Evolutionary conservation across 2,888 invertebrate genomes (phyloP).

Genomic region (Drosophila pullipes): DNA sequence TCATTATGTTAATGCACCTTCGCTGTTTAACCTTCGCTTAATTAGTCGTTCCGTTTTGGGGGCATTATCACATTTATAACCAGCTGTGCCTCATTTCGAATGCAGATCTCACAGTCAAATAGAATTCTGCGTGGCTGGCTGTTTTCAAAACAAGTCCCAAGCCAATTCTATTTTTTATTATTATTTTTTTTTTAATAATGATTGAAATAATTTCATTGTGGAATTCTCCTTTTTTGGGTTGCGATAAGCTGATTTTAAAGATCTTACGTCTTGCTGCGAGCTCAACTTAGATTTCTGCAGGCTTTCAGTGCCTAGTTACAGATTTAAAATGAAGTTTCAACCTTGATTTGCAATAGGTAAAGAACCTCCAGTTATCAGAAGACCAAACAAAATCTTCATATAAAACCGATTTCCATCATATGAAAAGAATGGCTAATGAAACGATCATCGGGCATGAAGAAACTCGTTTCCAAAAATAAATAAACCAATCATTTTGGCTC

Average conservation of each 20-base stretch:
- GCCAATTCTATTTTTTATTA: neutral
- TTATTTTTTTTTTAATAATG: neutral
- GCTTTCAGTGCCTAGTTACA: neutral
- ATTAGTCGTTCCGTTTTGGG: constrained; percentile 61
- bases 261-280: neutral
- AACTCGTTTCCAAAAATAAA: neutral
- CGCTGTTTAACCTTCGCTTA: constrained; percentile 66
- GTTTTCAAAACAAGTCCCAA: constrained; percentile 11
- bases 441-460: neutral
- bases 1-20: constrained; percentile 62
- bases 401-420: neutral
- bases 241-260: neutral
- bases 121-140: constrained; percentile 19
- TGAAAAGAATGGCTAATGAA: constrained; percentile 7
- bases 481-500: neutral
- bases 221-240: neutral
- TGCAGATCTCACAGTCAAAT: constrained; percentile 32
- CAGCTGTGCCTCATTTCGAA: constrained; percentile 38
- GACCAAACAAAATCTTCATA: neutral
- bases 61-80: constrained; percentile 69
- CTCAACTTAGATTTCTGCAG: neutral
- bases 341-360: neutral
- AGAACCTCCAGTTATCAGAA: neutral
- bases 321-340: neutral
- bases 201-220: constrained; percentile 2